These are phyloP conservation scores for Sebastes minor DNA, from an alignment of 2,797 vertebrate species.

Conservation along the genomic window DNA sequence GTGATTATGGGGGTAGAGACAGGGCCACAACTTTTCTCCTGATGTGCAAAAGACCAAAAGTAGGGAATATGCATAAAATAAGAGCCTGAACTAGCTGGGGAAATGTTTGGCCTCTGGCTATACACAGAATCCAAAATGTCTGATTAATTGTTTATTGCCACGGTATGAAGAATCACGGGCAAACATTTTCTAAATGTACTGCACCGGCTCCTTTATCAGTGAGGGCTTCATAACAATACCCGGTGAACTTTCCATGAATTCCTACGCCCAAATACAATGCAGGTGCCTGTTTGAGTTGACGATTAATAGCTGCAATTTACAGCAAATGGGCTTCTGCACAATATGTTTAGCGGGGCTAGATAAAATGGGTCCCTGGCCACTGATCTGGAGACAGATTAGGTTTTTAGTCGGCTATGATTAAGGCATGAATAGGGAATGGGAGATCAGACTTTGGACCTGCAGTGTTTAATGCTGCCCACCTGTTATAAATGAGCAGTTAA, in stretches of 20 bases:
- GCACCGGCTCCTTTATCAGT: conserved; percentile 15
- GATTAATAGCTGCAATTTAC: conserved; percentile 79
- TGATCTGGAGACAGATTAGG: conserved; percentile 80
- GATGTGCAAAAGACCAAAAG: conserved; percentile 23
- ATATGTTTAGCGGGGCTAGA: conserved; percentile 75
- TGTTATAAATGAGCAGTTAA: conserved; percentile 79
- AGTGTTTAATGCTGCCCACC: conserved; percentile 73
- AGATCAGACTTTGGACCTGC: conserved; percentile 68
- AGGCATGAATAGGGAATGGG: conserved; percentile 70
- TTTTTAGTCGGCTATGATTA: conserved; percentile 78
- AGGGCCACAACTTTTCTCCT: conserved; percentile 22
- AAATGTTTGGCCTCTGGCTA: conserved; percentile 27
- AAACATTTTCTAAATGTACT: conserved; percentile 11
- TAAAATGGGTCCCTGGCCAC: conserved; percentile 78
- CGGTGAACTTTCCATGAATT: conserved; percentile 48
- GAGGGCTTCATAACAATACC: conserved; percentile 32
- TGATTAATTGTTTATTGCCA: conserved; percentile 56
- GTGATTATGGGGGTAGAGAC: conserved; percentile 4
- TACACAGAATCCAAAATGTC: conserved; percentile 23
- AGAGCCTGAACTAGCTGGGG: conserved; percentile 8
- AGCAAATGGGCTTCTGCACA: conserved; percentile 76
- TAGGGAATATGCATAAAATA: neutral
- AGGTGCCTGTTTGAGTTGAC: conserved; percentile 72
- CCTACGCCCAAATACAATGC: conserved; percentile 41
- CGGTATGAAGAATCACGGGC: conserved; percentile 10